Percentiles rank a stretch among this genome's conserved stretches.
phyloP scores from a whole-genome alignment of 2,797 vertebrate genomes.

The Parotocinclus haroldoi region DNA sequence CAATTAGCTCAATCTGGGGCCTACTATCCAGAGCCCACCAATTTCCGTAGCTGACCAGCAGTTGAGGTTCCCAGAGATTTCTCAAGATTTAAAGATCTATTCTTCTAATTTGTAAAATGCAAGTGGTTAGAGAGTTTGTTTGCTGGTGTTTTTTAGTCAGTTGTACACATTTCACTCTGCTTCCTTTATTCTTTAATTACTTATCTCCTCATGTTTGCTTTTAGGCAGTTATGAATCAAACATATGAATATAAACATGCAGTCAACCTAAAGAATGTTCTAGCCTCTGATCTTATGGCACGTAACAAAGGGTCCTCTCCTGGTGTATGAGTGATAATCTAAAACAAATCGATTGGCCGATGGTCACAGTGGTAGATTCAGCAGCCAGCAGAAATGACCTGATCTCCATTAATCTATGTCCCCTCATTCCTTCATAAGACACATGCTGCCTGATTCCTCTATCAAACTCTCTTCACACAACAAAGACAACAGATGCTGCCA shows the following conservation, averaged over 20 bases:
- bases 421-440: constrained; percentile 64
- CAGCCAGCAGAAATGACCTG: constrained; percentile 78
- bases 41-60: constrained; percentile 12
- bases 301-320: constrained; percentile 33
- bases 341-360: constrained; percentile 88
- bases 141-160: background rate
- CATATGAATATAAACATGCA: constrained; percentile 47
- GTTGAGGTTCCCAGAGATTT: background rate
- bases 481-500: constrained; percentile 83
- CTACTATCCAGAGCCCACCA: constrained; percentile 21
- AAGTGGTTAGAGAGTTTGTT: background rate
- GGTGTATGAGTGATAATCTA: constrained; percentile 82
- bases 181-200: too few relatives aligned
- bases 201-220: background rate
- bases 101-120: background rate
- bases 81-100: background rate
- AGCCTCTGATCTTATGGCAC: constrained; percentile 34
- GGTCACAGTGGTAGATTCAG: constrained; percentile 75
- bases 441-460: constrained; percentile 68
- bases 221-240: background rate
- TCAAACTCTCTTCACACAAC: constrained; percentile 72
- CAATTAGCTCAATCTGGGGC: constrained; percentile 37
- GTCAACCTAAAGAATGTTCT: constrained; percentile 40
- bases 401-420: constrained; percentile 88
- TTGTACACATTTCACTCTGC: background rate